Evolutionary conservation across 53 echinoderm and acorn worm species (phyloP).

Genomic region (Actinopyga echinites): DNA sequence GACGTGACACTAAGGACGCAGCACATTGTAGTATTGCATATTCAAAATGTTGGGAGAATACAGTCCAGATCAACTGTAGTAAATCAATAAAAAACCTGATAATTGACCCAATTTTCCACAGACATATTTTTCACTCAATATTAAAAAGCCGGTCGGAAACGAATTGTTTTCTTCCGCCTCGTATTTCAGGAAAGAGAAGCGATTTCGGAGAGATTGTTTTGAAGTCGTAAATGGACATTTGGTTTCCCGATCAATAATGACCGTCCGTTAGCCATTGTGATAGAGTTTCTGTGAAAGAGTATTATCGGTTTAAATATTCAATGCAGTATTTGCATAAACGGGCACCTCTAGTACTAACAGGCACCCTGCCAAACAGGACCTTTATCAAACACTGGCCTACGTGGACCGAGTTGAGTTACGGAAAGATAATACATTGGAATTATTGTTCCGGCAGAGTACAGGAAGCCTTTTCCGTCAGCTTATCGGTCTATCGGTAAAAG

Average conservation of each 20-base stretch:
- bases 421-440: no score
- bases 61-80: slow-evolving; percentile 16
- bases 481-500: no score
- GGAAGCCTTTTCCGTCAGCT: no score
- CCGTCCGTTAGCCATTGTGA: slow-evolving; percentile 32
- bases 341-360: no score
- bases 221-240: slow-evolving; percentile 3
- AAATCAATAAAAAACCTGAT: slow-evolving; percentile 18
- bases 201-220: not conserved
- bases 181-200: no score
- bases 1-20: slow-evolving; percentile 35
- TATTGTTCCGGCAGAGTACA: no score
- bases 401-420: no score
- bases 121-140: not conserved
- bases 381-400: no score
- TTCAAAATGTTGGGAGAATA: slow-evolving; percentile 38
- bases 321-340: slow-evolving; percentile 33
- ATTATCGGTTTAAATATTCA: slow-evolving; percentile 40
- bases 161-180: no score
- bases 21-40: slow-evolving; percentile 27
- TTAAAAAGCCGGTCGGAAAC: not conserved
- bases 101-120: slow-evolving; percentile 25
- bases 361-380: no score
- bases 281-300: slow-evolving; percentile 19
- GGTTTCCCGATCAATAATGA: slow-evolving; percentile 11